Percentiles rank a stretch among this genome's conserved stretches.
Evolutionary conservation across 2,888 invertebrate genomes (phyloP).

Genomic region (Melanchra persicariae): DNA sequence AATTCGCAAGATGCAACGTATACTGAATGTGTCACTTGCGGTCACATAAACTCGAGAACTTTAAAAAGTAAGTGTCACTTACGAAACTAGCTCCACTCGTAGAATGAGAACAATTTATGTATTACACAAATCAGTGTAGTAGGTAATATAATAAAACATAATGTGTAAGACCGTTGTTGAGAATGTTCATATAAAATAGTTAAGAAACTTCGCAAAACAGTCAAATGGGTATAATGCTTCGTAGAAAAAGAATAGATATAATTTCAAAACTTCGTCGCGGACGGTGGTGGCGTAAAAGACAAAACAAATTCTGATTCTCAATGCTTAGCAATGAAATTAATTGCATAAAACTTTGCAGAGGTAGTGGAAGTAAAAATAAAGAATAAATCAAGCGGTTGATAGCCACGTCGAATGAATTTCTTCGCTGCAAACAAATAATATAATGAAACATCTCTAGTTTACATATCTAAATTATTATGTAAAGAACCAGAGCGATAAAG

Average conservation of each 20-base stretch:
- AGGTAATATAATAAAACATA: constrained; percentile 62
- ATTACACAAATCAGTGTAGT: constrained; percentile 59
- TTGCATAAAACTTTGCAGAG: constrained; percentile 23
- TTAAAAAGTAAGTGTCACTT: constrained; percentile 82
- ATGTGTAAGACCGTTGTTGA: constrained; percentile 53
- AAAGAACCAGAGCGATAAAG: constrained; percentile 34
- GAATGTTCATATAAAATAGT: constrained; percentile 51
- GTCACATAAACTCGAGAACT: constrained; percentile 36
- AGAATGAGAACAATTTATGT: constrained; percentile 61
- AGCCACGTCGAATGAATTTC: background rate
- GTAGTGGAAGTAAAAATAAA: constrained; percentile 2
- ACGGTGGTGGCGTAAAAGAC: constrained; percentile 11
- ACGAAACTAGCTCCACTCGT: constrained; percentile 70
- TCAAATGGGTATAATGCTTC: constrained; percentile 21
- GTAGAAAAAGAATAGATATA: constrained; percentile 35
- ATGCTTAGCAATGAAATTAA: constrained; percentile 20
- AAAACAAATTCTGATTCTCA: constrained; percentile 41
- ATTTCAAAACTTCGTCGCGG: constrained; percentile 37
- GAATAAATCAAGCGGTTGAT: background rate
- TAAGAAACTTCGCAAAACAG: constrained; percentile 52
- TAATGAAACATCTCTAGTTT: constrained; percentile 19
- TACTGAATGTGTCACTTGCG: constrained; percentile 38
- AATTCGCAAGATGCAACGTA: constrained; percentile 30
- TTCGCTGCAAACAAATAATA: background rate
- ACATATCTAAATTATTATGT: constrained; percentile 49